Evolutionary conservation across 2,888 invertebrate species (phyloP), one percentile per base, ranked within the genome.

Genomic region (Microplitis deprimator): DNA sequence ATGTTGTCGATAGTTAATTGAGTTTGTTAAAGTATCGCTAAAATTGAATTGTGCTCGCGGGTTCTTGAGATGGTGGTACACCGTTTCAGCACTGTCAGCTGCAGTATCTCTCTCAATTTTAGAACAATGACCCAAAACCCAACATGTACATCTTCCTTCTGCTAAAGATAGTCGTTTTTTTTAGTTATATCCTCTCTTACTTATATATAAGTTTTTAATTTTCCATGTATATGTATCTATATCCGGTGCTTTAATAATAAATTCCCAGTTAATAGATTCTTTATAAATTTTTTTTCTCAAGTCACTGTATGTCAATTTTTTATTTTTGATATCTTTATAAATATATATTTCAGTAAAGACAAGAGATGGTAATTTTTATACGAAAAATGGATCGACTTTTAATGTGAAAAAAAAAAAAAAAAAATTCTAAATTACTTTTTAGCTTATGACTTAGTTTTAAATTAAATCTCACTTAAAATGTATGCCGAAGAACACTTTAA

Each of bases 401-500:
- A 50, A 13, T 50, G 10, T n/a, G 13, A 8, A 50, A 50, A 50
- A 50, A 50, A 10, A 50, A 13, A 50, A 8, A 13, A 13, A 50
- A 50, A 50, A 50, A 8, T 5, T 50, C 10, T 3, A 50, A 13
- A 50, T 50, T 50, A 50, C 50, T 13, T 50, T 50, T 50, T 29
- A 29, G 29, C 29, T 29, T 13, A 50, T 50, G 8, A 50, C 5
- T 13, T 13, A 50, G 8, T 50, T 50, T 50, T 50, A 75, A 60
- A 71, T 39, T 20, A 64, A 40, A 61, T 72, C 71, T 72, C 71
- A 40, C 67, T 67, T 77, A 62, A 41, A 74, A 74, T 65, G 70
- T 74, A 64, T 74, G 65, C 69, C 74, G 74, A 73, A 74, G 73
- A 69, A 70, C 59, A 59, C 62, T 70, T 16, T 62, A 69, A 67